These are phyloP conservation scores for Xiphophorus hellerii DNA, from an alignment of 2,113 vertebrate species.

Conservation along the genomic window DNA sequence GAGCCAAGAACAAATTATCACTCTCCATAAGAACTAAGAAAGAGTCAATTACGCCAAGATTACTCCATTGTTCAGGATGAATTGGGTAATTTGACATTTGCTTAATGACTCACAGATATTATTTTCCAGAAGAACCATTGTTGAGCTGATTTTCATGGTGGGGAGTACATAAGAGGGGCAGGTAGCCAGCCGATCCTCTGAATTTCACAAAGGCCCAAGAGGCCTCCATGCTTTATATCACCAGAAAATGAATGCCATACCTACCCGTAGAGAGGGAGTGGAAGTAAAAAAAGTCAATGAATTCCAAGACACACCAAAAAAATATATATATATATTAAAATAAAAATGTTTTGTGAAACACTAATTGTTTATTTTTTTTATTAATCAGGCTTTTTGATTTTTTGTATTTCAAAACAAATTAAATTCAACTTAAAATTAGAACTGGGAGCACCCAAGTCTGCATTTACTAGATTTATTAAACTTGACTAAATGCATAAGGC, in stretches of 20 bases:
- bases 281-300: not conserved
- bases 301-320: slow-evolving; percentile 9
- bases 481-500: too few relatives aligned
- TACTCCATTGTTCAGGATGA: slow-evolving; percentile 56
- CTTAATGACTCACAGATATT: slow-evolving; percentile 51
- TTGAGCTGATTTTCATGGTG: slow-evolving; percentile 22
- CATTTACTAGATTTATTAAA: too few relatives aligned
- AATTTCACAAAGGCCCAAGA: slow-evolving; percentile 39
- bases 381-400: too few relatives aligned
- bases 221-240: slow-evolving; percentile 53
- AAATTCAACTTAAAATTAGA: too few relatives aligned
- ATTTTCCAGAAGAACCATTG: slow-evolving; percentile 40
- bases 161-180: slow-evolving; percentile 23
- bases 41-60: slow-evolving; percentile 55
- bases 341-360: too few relatives aligned
- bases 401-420: too few relatives aligned
- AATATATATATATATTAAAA: not conserved
- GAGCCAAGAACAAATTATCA: slow-evolving; percentile 41
- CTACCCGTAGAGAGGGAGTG: not conserved
- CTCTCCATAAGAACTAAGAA: slow-evolving; percentile 28
- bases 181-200: slow-evolving; percentile 34
- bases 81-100: slow-evolving; percentile 55
- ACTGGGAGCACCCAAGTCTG: too few relatives aligned
- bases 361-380: too few relatives aligned
- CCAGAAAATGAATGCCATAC: slow-evolving; percentile 42